Evolutionary conservation across 2,888 invertebrate species (phyloP).

Genomic region (Hybos culiciformis): DNA sequence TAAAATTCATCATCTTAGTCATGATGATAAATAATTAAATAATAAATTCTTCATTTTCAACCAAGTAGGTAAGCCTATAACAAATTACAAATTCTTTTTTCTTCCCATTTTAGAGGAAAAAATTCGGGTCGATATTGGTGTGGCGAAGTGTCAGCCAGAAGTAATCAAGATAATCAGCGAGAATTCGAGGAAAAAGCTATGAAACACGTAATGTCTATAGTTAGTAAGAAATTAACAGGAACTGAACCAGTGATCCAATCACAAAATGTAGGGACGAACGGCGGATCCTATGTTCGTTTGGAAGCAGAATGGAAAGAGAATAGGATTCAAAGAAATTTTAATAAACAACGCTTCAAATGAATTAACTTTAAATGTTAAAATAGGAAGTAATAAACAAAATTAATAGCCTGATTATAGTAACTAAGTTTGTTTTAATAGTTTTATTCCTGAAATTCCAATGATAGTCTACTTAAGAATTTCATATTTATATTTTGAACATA

Average conservation of each 20-base stretch:
- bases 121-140: slow-evolving; percentile 56
- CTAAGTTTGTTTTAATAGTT: too few species aligned
- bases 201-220: slow-evolving; percentile 34
- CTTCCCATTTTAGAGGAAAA: slow-evolving; percentile 18
- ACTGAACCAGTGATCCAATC: slow-evolving; percentile 21
- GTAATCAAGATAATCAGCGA: slow-evolving; percentile 78
- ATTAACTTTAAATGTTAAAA: too few species aligned
- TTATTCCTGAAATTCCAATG: too few species aligned
- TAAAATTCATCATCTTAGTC: too few species aligned
- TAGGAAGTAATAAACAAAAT: too few species aligned
- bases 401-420: too few species aligned
- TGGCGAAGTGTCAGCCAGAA: slow-evolving; percentile 59
- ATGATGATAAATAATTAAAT: too few species aligned
- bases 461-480: too few species aligned
- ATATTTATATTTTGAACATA: too few species aligned
- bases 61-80: neutral
- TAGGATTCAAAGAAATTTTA: slow-evolving; percentile 24
- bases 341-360: too few species aligned
- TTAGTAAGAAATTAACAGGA: slow-evolving; percentile 30
- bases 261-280: slow-evolving; percentile 27
- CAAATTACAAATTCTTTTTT: neutral
- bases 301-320: slow-evolving; percentile 66
- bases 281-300: slow-evolving; percentile 60
- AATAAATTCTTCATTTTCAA: neutral
- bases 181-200: slow-evolving; percentile 68